Conservation (phyloP, 1,140 invertebrate genomes). For the Drosophila simulans region DNA sequence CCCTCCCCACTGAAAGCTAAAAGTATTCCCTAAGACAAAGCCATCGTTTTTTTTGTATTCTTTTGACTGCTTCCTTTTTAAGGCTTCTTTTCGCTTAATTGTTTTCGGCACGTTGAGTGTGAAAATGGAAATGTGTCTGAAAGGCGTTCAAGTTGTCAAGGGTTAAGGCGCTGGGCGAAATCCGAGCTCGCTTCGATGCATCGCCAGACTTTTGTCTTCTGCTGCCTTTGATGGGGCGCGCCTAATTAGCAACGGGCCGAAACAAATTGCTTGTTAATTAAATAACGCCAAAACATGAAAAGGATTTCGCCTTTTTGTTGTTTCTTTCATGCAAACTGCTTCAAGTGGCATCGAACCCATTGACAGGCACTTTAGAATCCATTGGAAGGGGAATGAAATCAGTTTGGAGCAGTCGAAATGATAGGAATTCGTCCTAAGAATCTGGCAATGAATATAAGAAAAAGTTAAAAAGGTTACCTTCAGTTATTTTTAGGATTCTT, state of each 20-base stretch:
- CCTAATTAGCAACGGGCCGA: constrained; percentile 55
- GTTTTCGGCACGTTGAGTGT: constrained; percentile 59
- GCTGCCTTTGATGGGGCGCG: constrained; percentile 49
- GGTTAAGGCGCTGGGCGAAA: constrained; percentile 36
- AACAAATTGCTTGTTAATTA: constrained; percentile 64
- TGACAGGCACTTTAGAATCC: constrained; percentile 17
- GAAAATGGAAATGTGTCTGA: constrained; percentile 58
- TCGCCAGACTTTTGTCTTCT: constrained; percentile 44
- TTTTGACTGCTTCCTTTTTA: constrained; percentile 30
- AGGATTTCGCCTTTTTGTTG: constrained; percentile 31
- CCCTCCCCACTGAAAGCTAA: constrained; percentile 14
- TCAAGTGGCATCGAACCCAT: constrained; percentile 51
- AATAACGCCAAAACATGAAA: constrained; percentile 57
- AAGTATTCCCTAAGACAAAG: constrained; percentile 44
- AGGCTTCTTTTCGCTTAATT: constrained; percentile 47
- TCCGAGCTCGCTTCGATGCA: constrained; percentile 56
- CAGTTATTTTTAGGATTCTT: not conserved
- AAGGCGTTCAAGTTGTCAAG: constrained; percentile 36
- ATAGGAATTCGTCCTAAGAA: constrained; percentile 3
- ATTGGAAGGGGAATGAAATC: not conserved
- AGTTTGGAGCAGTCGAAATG: not conserved
- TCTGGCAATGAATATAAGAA: not conserved
- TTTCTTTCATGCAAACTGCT: constrained; percentile 33
- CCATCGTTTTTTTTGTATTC: constrained; percentile 14
- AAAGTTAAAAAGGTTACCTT: not conserved